phyloP scores from a whole-genome alignment of 2,113 vertebrate species.

The Semicossyphus pulcher region DNA sequence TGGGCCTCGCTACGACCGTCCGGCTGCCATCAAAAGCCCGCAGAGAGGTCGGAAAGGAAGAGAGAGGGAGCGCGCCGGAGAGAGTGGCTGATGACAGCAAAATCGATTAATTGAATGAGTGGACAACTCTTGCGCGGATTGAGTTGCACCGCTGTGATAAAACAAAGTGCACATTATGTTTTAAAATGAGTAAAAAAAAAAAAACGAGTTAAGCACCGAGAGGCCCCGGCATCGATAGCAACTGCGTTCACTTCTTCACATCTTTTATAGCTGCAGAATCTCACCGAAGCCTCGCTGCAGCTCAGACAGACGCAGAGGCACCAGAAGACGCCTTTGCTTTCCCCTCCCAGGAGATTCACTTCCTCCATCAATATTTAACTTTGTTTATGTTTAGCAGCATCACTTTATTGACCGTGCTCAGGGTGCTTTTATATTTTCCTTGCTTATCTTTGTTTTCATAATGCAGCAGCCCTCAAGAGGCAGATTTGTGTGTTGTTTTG shows the following conservation, averaged over 20 bases:
- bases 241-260: conserved; percentile 16
- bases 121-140: conserved; percentile 73
- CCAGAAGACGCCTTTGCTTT: conserved; percentile 47
- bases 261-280: conserved; percentile 48
- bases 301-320: conserved; percentile 77
- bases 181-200: conserved; percentile 66
- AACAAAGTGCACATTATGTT: conserved; percentile 71
- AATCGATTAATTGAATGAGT: conserved; percentile 78
- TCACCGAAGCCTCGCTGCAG: conserved; percentile 10
- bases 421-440: conserved; percentile 41
- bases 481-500: background rate
- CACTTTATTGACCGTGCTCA: conserved; percentile 49
- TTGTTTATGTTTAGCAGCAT: conserved; percentile 80
- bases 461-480: background rate
- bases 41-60: conserved; percentile 61
- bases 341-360: conserved; percentile 57
- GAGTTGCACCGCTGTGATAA: conserved; percentile 77
- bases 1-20: conserved; percentile 55
- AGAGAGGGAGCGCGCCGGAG: conserved; percentile 39
- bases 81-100: conserved; percentile 68
- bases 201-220: conserved; percentile 61
- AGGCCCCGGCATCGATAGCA: conserved; percentile 10
- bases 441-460: conserved; percentile 35
- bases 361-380: conserved; percentile 79
- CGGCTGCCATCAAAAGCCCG: conserved; percentile 64